Percentiles rank a stretch among this genome's conserved stretches.
Evolutionary conservation across 2,113 vertebrate genomes (phyloP).

Genomic region (Zosterops lateralis): DNA sequence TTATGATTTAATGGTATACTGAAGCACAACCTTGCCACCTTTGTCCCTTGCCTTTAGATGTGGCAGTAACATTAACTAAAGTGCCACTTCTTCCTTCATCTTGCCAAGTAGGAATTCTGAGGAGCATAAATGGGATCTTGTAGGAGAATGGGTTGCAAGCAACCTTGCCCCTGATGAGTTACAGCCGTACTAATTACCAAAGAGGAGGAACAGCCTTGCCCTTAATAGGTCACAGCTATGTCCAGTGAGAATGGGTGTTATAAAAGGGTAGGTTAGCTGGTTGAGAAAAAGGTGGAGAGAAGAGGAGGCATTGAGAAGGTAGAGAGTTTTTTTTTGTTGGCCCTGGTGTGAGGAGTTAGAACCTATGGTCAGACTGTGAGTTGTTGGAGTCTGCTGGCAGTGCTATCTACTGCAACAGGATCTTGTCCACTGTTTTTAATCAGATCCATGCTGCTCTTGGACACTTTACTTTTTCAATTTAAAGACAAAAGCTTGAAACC

Average conservation of each 20-base stretch:
- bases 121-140: background rate
- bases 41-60: background rate
- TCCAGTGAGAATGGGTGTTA: background rate
- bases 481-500: background rate
- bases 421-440: background rate
- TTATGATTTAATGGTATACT: background rate
- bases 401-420: background rate
- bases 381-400: background rate
- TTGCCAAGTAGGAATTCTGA: background rate
- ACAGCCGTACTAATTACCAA: background rate
- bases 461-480: background rate
- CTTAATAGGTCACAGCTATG: too few relatives aligned
- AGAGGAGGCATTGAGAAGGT: too few relatives aligned
- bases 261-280: background rate
- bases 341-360: too few relatives aligned
- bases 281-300: background rate
- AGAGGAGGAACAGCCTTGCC: background rate
- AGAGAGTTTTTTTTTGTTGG: background rate
- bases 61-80: background rate
- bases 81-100: background rate
- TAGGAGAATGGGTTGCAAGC: background rate
- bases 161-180: background rate
- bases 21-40: background rate
- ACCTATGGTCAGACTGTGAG: background rate
- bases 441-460: background rate